A percentile compares a stretch with the other conserved stretches of the same genome.
phyloP scores from a whole-genome alignment of 2,888 invertebrate genomes.

The Cerastis leucographa region DNA sequence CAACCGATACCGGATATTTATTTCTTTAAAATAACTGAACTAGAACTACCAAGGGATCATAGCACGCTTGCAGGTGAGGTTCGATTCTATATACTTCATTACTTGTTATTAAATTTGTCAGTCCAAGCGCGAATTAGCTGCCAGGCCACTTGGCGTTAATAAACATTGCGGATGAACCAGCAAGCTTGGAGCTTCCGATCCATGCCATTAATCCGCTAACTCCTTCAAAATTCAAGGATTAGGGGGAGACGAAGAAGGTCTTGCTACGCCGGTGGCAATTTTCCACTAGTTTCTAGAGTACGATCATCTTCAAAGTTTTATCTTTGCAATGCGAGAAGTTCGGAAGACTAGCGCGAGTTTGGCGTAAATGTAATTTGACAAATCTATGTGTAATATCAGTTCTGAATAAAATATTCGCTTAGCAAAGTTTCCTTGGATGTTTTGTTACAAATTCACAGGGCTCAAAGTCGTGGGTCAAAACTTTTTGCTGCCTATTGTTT shows the following conservation, averaged over 20 bases:
- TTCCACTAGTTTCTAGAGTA: conserved; percentile 74
- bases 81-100: conserved; percentile 74
- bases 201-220: conserved; percentile 50
- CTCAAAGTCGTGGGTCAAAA: conserved; percentile 56
- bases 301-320: conserved; percentile 81
- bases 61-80: conserved; percentile 49
- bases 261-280: conserved; percentile 69
- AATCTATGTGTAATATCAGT: conserved; percentile 60
- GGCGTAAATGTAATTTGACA: conserved; percentile 64
- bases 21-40: conserved; percentile 41
- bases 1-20: conserved; percentile 5
- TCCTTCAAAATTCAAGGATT: conserved; percentile 50
- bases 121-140: conserved; percentile 81
- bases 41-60: conserved; percentile 55
- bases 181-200: conserved; percentile 62
- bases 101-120: conserved; percentile 85
- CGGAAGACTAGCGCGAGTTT: conserved; percentile 51
- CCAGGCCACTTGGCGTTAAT: conserved; percentile 81
- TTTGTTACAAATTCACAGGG: conserved; percentile 52
- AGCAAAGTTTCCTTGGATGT: conserved; percentile 45
- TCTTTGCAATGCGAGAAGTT: conserved; percentile 71
- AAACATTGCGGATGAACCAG: conserved; percentile 77
- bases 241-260: conserved; percentile 62
- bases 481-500: conserved; percentile 59
- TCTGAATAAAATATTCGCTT: conserved; percentile 58